Conservation (phyloP, 2,797 vertebrate species). For the Darevskia nairensis region DNA sequence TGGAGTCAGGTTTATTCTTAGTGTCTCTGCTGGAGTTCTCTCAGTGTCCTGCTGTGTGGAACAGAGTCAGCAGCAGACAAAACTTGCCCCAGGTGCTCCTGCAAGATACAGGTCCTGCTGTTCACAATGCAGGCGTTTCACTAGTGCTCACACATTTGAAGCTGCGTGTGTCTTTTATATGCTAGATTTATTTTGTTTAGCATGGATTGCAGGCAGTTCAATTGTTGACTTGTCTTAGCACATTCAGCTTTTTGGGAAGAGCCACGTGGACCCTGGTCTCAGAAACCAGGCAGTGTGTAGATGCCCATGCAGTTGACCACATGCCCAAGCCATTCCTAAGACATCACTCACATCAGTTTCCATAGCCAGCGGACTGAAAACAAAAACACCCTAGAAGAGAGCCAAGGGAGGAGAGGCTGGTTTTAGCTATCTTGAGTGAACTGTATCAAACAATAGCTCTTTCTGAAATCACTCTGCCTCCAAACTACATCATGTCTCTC, state of each 20-base stretch:
- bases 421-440: background rate
- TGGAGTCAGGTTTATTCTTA: background rate
- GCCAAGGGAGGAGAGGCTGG: background rate
- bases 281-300: background rate
- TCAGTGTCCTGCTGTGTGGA: background rate
- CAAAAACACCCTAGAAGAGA: no score
- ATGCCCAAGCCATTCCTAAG: background rate
- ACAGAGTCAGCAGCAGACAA: no score
- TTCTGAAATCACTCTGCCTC: background rate
- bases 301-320: background rate
- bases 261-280: background rate
- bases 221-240: background rate
- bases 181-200: background rate
- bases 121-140: no score
- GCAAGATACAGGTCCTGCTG: background rate
- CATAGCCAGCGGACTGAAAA: background rate
- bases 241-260: no score
- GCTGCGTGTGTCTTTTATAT: background rate
- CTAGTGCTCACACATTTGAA: background rate
- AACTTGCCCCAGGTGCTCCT: background rate
- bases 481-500: background rate
- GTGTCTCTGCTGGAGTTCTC: background rate
- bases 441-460: background rate
- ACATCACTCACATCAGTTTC: no score
- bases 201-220: background rate